Conservation (phyloP, 2,797 vertebrate genomes). For the Ctenopoma multispine region DNA sequence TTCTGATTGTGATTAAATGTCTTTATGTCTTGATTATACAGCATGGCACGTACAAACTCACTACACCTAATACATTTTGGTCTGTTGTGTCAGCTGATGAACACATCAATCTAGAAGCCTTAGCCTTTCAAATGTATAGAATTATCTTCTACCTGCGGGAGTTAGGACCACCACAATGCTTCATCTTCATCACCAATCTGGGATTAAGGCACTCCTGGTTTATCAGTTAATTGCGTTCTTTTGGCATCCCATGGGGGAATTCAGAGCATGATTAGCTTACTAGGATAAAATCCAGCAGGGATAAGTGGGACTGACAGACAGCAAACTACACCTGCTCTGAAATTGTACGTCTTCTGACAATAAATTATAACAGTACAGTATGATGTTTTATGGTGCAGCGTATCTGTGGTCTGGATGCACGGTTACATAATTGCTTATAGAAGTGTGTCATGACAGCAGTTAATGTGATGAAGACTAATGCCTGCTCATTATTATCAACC, state of each 20-base stretch:
- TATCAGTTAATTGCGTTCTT: conserved; percentile 42
- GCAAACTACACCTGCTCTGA: not conserved
- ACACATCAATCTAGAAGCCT: not conserved
- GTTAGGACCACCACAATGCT: not conserved
- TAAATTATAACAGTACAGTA: not conserved
- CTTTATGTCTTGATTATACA: too few relatives aligned
- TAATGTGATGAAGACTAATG: conserved; percentile 37
- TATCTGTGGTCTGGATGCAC: not conserved
- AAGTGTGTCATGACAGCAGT: conserved; percentile 19
- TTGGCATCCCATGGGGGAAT: conserved; percentile 5
- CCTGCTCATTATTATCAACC: conserved; percentile 26
- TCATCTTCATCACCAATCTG: conserved; percentile 15
- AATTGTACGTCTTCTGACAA: too few relatives aligned
- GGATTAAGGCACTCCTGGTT: not conserved
- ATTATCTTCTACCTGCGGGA: conserved; percentile 10
- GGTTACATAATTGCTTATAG: conserved; percentile 1
- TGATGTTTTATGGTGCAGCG: not conserved
- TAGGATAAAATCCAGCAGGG: conserved; percentile 13
- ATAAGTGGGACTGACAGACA: conserved; percentile 14
- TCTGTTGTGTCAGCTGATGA: not conserved
- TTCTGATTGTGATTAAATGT: too few relatives aligned
- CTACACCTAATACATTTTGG: not conserved
- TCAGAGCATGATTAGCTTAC: conserved; percentile 22
- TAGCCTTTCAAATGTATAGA: not conserved
- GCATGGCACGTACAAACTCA: too few relatives aligned